These are phyloP conservation scores for Cossypha niveicapilla DNA, from an alignment of 2,797 vertebrate species.

Conservation along the genomic window DNA sequence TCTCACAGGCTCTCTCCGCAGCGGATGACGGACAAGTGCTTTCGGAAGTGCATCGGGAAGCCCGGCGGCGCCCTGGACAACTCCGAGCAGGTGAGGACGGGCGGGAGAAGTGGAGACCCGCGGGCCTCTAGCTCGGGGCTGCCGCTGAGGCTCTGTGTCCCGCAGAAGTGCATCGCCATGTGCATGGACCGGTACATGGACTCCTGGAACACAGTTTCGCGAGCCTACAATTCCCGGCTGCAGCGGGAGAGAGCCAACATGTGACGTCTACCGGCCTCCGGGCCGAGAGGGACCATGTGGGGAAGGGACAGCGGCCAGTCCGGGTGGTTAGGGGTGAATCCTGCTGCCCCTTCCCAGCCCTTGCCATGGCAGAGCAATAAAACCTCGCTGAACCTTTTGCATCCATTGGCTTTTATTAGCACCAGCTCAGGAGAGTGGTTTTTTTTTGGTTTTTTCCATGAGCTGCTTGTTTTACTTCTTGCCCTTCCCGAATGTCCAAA, in stretches of 20 bases:
- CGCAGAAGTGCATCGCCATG: constrained; percentile 96
- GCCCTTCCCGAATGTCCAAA: not conserved
- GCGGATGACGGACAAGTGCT: constrained; percentile 99
- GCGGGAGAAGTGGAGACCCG: not conserved
- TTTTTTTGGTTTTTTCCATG: not conserved
- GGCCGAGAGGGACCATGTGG: not conserved
- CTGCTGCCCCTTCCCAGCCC: not conserved
- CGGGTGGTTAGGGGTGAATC: not conserved
- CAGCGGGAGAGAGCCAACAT: constrained; percentile 92
- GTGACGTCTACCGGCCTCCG: constrained; percentile 48
- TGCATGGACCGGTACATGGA: constrained; percentile 99
- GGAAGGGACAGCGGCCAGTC: not conserved
- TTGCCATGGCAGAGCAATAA: constrained; percentile 30
- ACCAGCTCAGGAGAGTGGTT: not conserved
- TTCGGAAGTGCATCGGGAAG: constrained; percentile 91
- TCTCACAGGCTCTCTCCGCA: constrained; percentile 56
- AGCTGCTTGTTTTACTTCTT: not conserved
- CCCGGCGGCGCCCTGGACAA: constrained; percentile 92
- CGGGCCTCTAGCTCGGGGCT: fast-evolving
- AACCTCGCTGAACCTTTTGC: constrained; percentile 19
- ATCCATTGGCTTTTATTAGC: constrained; percentile 19
- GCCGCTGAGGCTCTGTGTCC: not conserved
- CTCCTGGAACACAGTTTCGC: constrained; percentile 93
- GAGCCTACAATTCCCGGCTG: constrained; percentile 91
- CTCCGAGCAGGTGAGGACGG: constrained; percentile 88